Base-by-base conservation (phyloP, 2,888 invertebrate genomes). In the Xestia ashworthii region DNA sequence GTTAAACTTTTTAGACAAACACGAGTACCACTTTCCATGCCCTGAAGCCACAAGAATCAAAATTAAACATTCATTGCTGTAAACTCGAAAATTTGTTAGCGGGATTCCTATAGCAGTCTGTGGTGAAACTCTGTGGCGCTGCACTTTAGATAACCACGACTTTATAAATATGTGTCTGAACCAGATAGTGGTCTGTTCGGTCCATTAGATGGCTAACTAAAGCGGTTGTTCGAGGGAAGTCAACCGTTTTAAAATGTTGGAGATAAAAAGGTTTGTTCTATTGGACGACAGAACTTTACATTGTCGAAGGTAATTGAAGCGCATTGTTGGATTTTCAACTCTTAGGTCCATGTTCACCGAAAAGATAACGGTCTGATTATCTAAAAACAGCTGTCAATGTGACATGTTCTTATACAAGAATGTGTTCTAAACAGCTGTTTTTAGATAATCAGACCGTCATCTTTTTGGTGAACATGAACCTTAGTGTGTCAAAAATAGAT, bases 81-180 rank as follows among this genome's bases (percentile, higher is more conserved):
- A 74, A 62, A 79, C 48, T 65, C 62, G 71, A 48, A 65, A 82
- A 78, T 81, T 84, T 53, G 60, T 75, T 78, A 67, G 50, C 53
- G n/a, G 66, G 25, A 38, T 68, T 68, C 38, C 50, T 74, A 78
- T 48, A 32, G 62, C 74, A 74, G 38, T 76, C 65, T 76, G 71
- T 48, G 68, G 72, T 66, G 38, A 70, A 74, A 76, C 71, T 76
- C 55, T 74, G 8, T 44, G 16, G 58, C 71, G 50, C 68, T 87
- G 88, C 90, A 92, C 90, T 93, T 88, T 85, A 90, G 91, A 88
- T 92, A 90, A 91, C 90, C 83, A 80, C 79, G 68, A 82, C 83
- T 89, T 88, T 82, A 82, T 81, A 85, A 81, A 75, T 82, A 86
- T 87, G 80, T 86, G 80, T 87, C 84, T 89, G 88, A 76, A 78